Percentiles rank a stretch among this genome's conserved stretches.
Evolutionary conservation across 2,888 invertebrate species (phyloP).

Genomic region (Leuctra nigra): DNA sequence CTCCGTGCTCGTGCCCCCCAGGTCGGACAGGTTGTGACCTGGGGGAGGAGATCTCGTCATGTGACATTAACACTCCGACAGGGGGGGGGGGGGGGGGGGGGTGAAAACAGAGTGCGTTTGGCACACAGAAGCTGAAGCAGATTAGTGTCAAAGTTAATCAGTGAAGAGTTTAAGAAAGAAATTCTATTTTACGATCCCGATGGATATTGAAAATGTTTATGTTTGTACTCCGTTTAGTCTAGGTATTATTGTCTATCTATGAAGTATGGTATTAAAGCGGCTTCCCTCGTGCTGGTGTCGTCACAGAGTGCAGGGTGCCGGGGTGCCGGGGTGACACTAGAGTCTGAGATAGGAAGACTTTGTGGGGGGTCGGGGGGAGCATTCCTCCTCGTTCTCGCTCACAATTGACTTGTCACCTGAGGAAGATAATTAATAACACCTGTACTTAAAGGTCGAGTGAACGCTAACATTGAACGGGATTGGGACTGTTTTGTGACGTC

Average conservation of each 20-base stretch:
- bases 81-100: too few relatives aligned
- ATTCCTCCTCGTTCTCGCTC: slow-evolving; percentile 64
- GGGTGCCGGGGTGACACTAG: too few relatives aligned
- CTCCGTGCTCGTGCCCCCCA: slow-evolving; percentile 78
- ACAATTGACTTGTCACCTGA: slow-evolving; percentile 77
- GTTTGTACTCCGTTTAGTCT: too few relatives aligned
- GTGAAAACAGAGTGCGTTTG: too few relatives aligned
- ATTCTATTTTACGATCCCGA: not conserved
- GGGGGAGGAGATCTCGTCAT: slow-evolving; percentile 39
- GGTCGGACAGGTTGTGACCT: slow-evolving; percentile 90
- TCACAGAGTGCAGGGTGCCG: too few relatives aligned
- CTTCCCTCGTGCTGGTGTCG: too few relatives aligned
- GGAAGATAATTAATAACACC: slow-evolving; percentile 61
- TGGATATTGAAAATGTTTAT: too few relatives aligned
- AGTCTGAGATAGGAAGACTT: slow-evolving; percentile 27
- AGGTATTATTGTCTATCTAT: slow-evolving; percentile 40
- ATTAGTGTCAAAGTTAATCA: not conserved
- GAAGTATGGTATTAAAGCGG: too few relatives aligned
- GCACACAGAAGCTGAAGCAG: not conserved
- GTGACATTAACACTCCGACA: not conserved
- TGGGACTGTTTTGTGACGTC: too few relatives aligned
- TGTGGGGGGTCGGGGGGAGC: slow-evolving; percentile 23
- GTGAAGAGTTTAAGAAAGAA: not conserved
- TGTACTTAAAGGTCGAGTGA: too few relatives aligned
- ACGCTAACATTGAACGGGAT: too few relatives aligned